phyloP scores from a whole-genome alignment of 2,888 invertebrate species.

The Drosophila phalerata region DNA sequence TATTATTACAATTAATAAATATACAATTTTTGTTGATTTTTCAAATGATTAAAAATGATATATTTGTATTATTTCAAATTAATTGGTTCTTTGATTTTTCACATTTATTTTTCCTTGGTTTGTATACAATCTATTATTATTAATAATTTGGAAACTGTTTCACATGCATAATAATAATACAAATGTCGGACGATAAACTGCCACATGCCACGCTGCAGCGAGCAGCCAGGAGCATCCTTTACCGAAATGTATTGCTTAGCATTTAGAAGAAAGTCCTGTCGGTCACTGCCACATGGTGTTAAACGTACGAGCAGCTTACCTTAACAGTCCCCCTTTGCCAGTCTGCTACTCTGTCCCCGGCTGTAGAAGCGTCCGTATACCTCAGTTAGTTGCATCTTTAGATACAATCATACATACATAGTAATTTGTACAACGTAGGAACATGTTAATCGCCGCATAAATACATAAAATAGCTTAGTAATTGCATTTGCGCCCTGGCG shows the following conservation, averaged over 20 bases:
- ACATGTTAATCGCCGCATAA: constrained; percentile 77
- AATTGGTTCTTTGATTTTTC: constrained; percentile 42
- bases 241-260: constrained; percentile 63
- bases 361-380: constrained; percentile 36
- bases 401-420: constrained; percentile 52
- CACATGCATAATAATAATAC: constrained; percentile 18
- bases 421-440: constrained; percentile 71
- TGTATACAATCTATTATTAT: constrained; percentile 33
- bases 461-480: constrained; percentile 62
- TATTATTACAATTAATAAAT: constrained; percentile 78
- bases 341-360: neutral
- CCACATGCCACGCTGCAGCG: constrained; percentile 33
- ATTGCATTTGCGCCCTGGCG: constrained; percentile 33
- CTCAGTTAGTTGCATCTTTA: constrained; percentile 69
- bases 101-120: constrained; percentile 49
- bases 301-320: constrained; percentile 5
- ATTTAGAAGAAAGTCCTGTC: constrained; percentile 40
- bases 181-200: constrained; percentile 68
- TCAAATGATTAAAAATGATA: constrained; percentile 84
- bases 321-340: constrained; percentile 3
- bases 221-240: constrained; percentile 33
- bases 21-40: constrained; percentile 85
- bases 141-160: constrained; percentile 44
- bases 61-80: constrained; percentile 74
- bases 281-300: constrained; percentile 24